phyloP scores from a whole-genome alignment of 1,140 invertebrate genomes.

The Paracyclopina nana region DNA sequence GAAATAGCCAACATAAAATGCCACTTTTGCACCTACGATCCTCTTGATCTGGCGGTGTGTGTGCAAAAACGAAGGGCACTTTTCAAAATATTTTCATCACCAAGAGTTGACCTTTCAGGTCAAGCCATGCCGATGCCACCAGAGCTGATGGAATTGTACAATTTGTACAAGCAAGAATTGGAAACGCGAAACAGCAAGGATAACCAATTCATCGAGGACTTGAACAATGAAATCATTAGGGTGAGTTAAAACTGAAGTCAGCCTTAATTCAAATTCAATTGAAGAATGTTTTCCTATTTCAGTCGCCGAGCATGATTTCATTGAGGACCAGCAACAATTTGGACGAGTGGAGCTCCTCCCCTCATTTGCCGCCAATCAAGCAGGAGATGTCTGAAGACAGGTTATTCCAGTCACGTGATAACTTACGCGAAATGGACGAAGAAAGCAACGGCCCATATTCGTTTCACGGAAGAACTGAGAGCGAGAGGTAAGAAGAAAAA shows the following conservation, averaged over 20 bases:
- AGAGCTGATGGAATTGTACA: constrained; percentile 62
- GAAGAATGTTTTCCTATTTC: neutral
- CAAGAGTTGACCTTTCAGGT: constrained; percentile 32
- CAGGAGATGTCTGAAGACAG: neutral
- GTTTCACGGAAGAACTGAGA: too few species aligned
- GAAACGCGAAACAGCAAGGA: constrained; percentile 18
- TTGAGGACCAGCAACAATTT: too few species aligned
- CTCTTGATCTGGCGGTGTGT: too few species aligned
- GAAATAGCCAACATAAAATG: too few species aligned
- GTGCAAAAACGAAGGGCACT: too few species aligned
- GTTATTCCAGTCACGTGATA: neutral
- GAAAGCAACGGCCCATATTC: too few species aligned
- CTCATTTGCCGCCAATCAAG: neutral
- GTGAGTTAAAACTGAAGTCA: constrained; percentile 13
- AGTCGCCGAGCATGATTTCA: constrained; percentile 19
- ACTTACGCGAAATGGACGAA: too few species aligned
- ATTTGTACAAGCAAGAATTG: constrained; percentile 50
- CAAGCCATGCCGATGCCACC: constrained; percentile 42
- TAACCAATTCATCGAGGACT: constrained; percentile 18
- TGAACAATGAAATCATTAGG: constrained; percentile 19
- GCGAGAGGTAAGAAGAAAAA: too few species aligned
- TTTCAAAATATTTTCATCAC: too few species aligned
- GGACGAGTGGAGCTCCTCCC: neutral
- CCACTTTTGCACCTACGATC: too few species aligned
- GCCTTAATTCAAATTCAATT: neutral